phyloP scores from a whole-genome alignment of 2,797 vertebrate species.

The Carapus acus region DNA sequence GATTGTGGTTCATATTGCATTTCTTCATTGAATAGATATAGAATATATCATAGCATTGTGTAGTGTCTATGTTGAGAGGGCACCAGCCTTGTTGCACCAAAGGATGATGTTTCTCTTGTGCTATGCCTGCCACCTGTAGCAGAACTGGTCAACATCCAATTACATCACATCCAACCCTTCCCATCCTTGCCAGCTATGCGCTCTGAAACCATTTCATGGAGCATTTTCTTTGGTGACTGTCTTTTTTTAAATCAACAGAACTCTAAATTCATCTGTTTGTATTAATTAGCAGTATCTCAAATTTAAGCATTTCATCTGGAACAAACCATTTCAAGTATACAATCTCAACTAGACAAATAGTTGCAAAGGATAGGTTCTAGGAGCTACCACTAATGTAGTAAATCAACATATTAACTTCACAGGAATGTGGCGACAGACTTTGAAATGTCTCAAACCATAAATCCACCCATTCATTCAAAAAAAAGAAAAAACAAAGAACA shows the following conservation, averaged over 20 bases:
- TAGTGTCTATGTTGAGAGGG: slow-evolving; percentile 65
- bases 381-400: slow-evolving; percentile 28
- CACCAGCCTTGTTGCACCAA: slow-evolving; percentile 45
- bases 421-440: slow-evolving; percentile 52
- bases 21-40: slow-evolving; percentile 30
- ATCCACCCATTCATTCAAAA: slow-evolving; percentile 23
- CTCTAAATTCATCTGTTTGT: slow-evolving; percentile 24
- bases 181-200: slow-evolving; percentile 5
- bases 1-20: slow-evolving; percentile 69
- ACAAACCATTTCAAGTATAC: slow-evolving; percentile 28
- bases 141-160: slow-evolving; percentile 30
- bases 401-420: slow-evolving; percentile 23
- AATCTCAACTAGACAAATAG: slow-evolving; percentile 11
- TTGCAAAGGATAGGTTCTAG: slow-evolving; percentile 21
- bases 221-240: slow-evolving; percentile 57
- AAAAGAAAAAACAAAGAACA: slow-evolving; percentile 6
- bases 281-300: slow-evolving; percentile 22
- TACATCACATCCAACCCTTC: slow-evolving; percentile 28
- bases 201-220: slow-evolving; percentile 29
- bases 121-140: slow-evolving; percentile 20
- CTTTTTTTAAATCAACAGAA: slow-evolving; percentile 27
- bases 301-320: slow-evolving; percentile 25
- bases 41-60: slow-evolving; percentile 36
- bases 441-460: slow-evolving; percentile 43
- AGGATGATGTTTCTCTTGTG: slow-evolving; percentile 47